Evolutionary conservation across 92 coral and sea anemone genomes (phyloP), one percentile per base, ranked within the genome.

Genomic region (Bergia puertoricense): DNA sequence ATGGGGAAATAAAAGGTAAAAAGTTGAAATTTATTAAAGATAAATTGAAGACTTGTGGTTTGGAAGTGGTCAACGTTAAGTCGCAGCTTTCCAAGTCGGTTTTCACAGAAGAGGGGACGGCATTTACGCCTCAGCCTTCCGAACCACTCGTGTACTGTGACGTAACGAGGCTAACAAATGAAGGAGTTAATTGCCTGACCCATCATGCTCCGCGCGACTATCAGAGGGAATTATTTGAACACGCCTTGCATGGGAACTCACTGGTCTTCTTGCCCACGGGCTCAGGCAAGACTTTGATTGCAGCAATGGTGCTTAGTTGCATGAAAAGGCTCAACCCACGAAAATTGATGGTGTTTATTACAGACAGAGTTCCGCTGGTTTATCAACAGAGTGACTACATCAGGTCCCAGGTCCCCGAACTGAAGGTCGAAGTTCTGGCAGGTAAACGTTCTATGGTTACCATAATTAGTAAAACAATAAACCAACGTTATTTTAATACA

Each of bases 251-350:
- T 20, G 92, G 95, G 8, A 97, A 97, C 80, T 91, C 98, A 20
- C 91, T 97, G 91, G 93, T 95, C 15, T 97, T 89, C 74, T 91
- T 97, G 75, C 98, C 99, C 59, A 97, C 99, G 78, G 99, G 99
- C 39, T 97, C 98, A 23, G 98, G 99, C 0, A 97, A 97, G 83
- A 97, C 99, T 9, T 68, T 97, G 71, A 85, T 95, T 8, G 99
- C 99, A 1, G 99, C 98, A 1, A 95, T 97, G 99, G 93, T 91
- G 10, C 74, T 95, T 14, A 94, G 97, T 74, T 97, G 99, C 86
- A 97, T 97, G 99, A 92, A 88, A 71, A 91, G 85, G 79, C 91
- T 97, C 8, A 97, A 97, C 85, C 96, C 94, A n/a, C 78, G 90
- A 22, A 97, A 97, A 86, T 85, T 97, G 88, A 94, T 91, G 85